These are phyloP conservation scores for Tachina grossa DNA, from an alignment of 2,888 invertebrate species.

Conservation along the genomic window DNA sequence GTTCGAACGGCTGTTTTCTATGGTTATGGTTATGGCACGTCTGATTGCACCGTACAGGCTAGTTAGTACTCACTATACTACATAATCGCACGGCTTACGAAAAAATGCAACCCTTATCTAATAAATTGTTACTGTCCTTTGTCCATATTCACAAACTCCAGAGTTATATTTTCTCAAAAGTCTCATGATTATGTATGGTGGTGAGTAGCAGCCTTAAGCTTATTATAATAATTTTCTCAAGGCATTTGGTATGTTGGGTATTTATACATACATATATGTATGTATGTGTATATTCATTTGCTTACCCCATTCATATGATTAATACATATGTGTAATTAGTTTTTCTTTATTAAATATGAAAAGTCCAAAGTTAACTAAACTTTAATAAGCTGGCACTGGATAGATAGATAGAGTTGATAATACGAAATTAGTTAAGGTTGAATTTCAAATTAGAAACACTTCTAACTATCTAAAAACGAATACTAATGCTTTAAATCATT, in stretches of 20 bases:
- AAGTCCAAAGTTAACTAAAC: conserved; percentile 53
- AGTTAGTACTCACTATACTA: no score
- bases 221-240: no score
- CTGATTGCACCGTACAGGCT: no score
- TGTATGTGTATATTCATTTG: background rate
- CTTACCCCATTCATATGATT: conserved; percentile 20
- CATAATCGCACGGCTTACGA: no score
- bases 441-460: background rate
- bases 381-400: conserved; percentile 49
- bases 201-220: no score
- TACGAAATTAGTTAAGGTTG: conserved; percentile 44
- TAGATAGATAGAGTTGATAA: conserved; percentile 7
- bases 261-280: background rate
- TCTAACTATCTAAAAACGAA: conserved; percentile 5
- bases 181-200: no score
- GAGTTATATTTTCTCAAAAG: no score
- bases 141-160: no score
- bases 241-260: background rate
- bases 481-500: conserved; percentile 21
- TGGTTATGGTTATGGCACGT: no score
- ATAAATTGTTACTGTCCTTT: no score
- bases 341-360: conserved; percentile 22
- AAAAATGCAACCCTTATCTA: no score
- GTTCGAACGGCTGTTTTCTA: no score
- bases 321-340: conserved; percentile 25